Base-by-base conservation (phyloP, 2,113 vertebrate species). In the Notothenia rossii region DNA sequence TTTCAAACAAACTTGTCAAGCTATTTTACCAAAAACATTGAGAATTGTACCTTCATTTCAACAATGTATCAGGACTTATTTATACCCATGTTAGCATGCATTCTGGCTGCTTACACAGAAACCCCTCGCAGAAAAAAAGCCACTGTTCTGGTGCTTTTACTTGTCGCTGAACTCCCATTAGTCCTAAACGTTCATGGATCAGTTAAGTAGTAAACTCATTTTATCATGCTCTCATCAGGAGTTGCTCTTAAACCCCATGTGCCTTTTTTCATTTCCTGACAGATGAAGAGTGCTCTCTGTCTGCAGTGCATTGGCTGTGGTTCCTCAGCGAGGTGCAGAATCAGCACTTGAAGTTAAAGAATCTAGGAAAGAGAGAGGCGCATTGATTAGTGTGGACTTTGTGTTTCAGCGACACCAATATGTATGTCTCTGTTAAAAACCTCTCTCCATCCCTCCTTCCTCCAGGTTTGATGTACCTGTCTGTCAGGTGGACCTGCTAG, bases 341-440 rank as follows among this genome's bases (percentile, higher is more conserved):
- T 89, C 85, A 88, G 77, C 85, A 72, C 77, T 86, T 70, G 18
- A 74, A 76, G 36, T 75, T 82, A 77, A 88, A 88, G 80, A 81
- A 58, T 77, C 72, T 25, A 40, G 67, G 62, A 84, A 14, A 64
- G 46, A 68, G 68, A 20, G 55, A 29, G 25, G n/a, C 0, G 9
- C 18, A 63, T 59, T 61, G 67, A 87, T 87, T 15, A 2, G 14
- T 56, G 9, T 63, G 45, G 59, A 58, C 48, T 72, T 75, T 56
- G 55, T 29, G 36, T 59, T 49, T 69, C 46, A 76, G 20, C 10
- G 53, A 51, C 55, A 54, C 11, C 4, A 29, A n/a, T 40, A 9
- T 45, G 20, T 2, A 10, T 2, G 10, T 1, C 20, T 76, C 29
- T 75, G 55, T 53, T 20, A 75, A 59, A 22, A 73, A 58, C 8